Percentiles rank a stretch among this genome's conserved stretches.
phyloP scores from a whole-genome alignment of 2,888 invertebrate species.

The Cyclophora punctaria region DNA sequence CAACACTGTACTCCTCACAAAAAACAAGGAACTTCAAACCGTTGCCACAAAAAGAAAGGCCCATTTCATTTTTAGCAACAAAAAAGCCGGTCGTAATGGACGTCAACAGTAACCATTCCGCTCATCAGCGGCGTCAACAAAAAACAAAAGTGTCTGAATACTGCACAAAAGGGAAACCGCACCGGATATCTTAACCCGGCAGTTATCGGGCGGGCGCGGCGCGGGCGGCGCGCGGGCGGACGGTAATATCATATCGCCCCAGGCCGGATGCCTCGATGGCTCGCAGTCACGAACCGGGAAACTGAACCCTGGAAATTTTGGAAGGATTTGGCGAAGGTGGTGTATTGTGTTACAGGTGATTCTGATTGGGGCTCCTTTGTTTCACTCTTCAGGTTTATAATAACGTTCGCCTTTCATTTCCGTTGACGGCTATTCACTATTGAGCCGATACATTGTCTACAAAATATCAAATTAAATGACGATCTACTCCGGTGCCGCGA shows the following conservation, averaged over 20 bases:
- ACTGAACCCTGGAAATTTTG: neutral
- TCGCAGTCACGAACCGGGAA: slow-evolving; percentile 5
- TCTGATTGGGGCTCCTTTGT: slow-evolving; percentile 2
- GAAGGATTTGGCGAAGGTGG: too few relatives aligned
- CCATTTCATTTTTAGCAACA: neutral
- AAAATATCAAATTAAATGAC: too few relatives aligned
- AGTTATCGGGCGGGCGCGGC: too few relatives aligned
- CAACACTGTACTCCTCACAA: too few relatives aligned
- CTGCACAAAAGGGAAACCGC: slow-evolving; percentile 6
- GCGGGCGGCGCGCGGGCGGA: neutral
- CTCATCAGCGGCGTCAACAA: slow-evolving; percentile 9
- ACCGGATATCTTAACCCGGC: slow-evolving; percentile 7
- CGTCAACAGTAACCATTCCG: slow-evolving; percentile 3
- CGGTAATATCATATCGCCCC: slow-evolving; percentile 3
- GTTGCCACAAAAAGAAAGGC: slow-evolving; percentile 1
- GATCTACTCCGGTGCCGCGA: too few relatives aligned
- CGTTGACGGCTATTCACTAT: too few relatives aligned
- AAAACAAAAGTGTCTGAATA: slow-evolving; percentile 7
- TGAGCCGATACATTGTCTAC: too few relatives aligned
- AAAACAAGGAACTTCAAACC: neutral
- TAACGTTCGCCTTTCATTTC: too few relatives aligned
- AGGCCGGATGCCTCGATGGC: slow-evolving; percentile 1
- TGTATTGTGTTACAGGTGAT: too few relatives aligned
- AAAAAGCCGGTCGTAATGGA: slow-evolving; percentile 4
- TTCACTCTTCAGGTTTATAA: slow-evolving; percentile 1